Evolutionary conservation across 2,797 vertebrate genomes (phyloP).

Genomic region (Rhodeus uyekii): DNA sequence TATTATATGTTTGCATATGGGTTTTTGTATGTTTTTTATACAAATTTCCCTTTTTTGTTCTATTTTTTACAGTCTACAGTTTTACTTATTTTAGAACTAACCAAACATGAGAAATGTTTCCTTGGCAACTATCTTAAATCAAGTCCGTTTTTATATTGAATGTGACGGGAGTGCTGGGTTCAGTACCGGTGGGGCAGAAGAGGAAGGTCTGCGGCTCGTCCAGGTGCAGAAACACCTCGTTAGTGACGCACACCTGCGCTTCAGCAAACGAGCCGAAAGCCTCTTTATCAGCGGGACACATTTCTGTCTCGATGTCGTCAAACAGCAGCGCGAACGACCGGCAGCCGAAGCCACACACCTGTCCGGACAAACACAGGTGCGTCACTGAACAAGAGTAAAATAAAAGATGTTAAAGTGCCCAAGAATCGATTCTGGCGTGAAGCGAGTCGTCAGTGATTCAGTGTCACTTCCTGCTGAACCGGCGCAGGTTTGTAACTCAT

Average conservation of each 20-base stretch:
- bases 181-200: slow-evolving; percentile 98
- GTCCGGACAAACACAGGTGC: neutral
- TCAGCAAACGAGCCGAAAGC: slow-evolving; percentile 94
- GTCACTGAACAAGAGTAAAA: neutral
- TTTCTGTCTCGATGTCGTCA: slow-evolving; percentile 95
- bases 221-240: slow-evolving; percentile 91
- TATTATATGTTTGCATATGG: no score
- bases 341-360: slow-evolving; percentile 95
- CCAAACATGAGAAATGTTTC: neutral
- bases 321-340: slow-evolving; percentile 95
- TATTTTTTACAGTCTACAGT: neutral
- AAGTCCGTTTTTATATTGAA: no score
- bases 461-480: neutral
- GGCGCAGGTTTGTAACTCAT: neutral
- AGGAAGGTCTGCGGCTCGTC: slow-evolving; percentile 90
- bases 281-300: slow-evolving; percentile 95
- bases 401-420: no score
- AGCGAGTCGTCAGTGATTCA: neutral
- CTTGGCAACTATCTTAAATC: no score
- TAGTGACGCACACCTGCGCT: slow-evolving; percentile 92
- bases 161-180: no score
- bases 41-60: neutral
- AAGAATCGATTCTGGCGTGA: neutral
- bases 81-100: neutral
- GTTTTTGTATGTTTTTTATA: neutral